Base-by-base conservation (phyloP, 2,797 vertebrate species). In the Stomatorhinus walkeri region DNA sequence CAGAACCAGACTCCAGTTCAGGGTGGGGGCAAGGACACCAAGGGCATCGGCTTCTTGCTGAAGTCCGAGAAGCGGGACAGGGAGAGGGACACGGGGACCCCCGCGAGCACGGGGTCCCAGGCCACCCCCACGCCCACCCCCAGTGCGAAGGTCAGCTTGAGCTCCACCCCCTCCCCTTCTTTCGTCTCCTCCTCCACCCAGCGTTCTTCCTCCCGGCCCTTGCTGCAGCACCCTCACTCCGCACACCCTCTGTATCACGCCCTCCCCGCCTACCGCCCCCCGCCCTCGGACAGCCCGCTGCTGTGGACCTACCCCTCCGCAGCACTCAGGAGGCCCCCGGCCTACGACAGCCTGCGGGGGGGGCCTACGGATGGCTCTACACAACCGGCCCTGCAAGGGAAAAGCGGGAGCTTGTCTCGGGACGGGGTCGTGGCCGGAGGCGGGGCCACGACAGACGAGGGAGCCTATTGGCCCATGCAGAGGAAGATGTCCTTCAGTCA, bases 221-320 rank as follows among this genome's bases (percentile, higher is more conserved):
- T 91, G 59, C 83, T 91, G 52, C 94, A 95, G 40, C 96, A 96
- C 85, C 95, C 95, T 87, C 95, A 96, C 91, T 95, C 95, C 0
- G 95, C 95, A 19, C 95, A 96, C n/a, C 51, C 61, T 24, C 59
- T 86, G 51, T 87, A 89, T 49, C 90, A 90, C 22, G 92, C 94
- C 90, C 95, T 96, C 76, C 96, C 96, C 4, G 94, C 95, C 0
- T 96, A 96, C 91, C 96, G 96, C 89, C 95, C 95, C 10, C 94
- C 96, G n/a, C 94, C 95, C 0, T 95, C 96, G 0, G 96, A 97
- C 93, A 95, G 95, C 92, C 95, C 96, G 32, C 94, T 97, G 22
- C 95, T 97, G 79, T 98, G 97, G 97, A 98, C 97, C 52, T 98
- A 97, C 93, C 97, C 97, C 24, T 97, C 97, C 0, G 94, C 95